Base-by-base conservation (phyloP, 2,888 invertebrate genomes). In the Papilio demoleus region DNA sequence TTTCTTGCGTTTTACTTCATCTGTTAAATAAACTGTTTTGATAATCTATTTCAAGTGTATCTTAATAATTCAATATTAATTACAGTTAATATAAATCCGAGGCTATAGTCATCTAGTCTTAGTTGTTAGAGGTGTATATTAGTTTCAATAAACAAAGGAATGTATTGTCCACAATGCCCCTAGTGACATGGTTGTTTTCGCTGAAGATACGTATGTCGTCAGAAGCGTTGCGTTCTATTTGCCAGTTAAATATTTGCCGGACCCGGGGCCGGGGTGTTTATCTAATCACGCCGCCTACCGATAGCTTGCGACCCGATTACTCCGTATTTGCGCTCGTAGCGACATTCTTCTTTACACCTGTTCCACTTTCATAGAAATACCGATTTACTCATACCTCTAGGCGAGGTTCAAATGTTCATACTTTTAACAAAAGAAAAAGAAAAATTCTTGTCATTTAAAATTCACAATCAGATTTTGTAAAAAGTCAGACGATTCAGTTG, bases 231-330 rank as follows among this genome's bases (percentile, higher is more conserved):
- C 79, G 81, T 80, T 82, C 86, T 89, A 88, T 90, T 89, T 88
- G 79, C 85, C 71, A 70, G 84, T 84, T 84, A 86, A 90, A 90
- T 88, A 87, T 91, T 91, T 87, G 83, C 89, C 76, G 75, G 80
- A 79, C 79, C 80, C 78, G 74, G 72, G 77, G 79, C 80, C 78
- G 74, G 72, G 77, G 79, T 83, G 27, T 84, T n/a, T 90, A 92
- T 92, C 91, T 92, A 86, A 92, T 92, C 91, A 79, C 69, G 85
- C 87, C 87, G 88, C 88, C 88, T 83, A 81, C 76, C 45, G 90
- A 90, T 90, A 90, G 83, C 84, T 85, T 79, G 84, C 90, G 91
- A 90, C 92, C 92, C 84, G 90, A 89, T 90, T 92, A 88, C 88
- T 86, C 84, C 84, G 84, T 85, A 83, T 74, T 73, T 73, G 74